Conservation (phyloP, 2,888 invertebrate species). For the Cheilosia vernalis region DNA sequence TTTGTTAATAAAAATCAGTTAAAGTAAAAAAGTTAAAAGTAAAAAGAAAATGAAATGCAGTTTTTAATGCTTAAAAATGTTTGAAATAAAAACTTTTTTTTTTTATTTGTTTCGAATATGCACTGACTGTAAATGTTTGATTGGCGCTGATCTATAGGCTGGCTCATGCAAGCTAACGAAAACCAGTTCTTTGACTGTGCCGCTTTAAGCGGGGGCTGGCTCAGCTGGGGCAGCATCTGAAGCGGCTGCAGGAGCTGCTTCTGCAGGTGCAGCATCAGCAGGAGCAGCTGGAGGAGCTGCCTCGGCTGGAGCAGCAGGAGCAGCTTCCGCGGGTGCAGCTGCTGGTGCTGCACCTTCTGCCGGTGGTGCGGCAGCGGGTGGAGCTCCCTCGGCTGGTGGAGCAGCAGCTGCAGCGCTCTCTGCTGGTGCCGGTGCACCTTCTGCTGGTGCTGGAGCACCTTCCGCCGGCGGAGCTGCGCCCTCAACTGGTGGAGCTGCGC, state of each 20-base stretch:
- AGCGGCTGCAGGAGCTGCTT: conserved; percentile 63
- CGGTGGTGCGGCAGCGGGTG: conserved; percentile 76
- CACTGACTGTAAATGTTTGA: conserved; percentile 48
- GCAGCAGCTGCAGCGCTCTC: conserved; percentile 76
- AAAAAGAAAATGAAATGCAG: conserved; percentile 28
- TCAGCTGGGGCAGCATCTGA: conserved; percentile 76
- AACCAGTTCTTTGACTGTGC: conserved; percentile 24
- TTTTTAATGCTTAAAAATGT: conserved; percentile 59
- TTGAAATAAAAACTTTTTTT: conserved; percentile 75
- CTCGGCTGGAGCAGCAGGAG: conserved; percentile 67
- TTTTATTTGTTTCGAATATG: conserved; percentile 55
- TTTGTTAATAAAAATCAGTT: conserved; percentile 50
- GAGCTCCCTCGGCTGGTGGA: conserved; percentile 56
- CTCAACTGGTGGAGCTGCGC: conserved; percentile 79
- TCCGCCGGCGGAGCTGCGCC: conserved; percentile 80
- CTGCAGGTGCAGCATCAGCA: conserved; percentile 77
- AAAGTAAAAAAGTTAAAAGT: conserved; percentile 39
- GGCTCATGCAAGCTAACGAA: conserved; percentile 61
- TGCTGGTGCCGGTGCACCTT: conserved; percentile 77
- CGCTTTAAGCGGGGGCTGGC: conserved; percentile 60
- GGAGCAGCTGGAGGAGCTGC: conserved; percentile 66
- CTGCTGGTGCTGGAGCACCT: conserved; percentile 79
- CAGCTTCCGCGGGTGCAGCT: conserved; percentile 66
- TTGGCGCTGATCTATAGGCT: conserved; percentile 41
- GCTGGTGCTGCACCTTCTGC: conserved; percentile 77